Conservation (phyloP, 2,888 invertebrate species). For the Chouioia cunea region DNA sequence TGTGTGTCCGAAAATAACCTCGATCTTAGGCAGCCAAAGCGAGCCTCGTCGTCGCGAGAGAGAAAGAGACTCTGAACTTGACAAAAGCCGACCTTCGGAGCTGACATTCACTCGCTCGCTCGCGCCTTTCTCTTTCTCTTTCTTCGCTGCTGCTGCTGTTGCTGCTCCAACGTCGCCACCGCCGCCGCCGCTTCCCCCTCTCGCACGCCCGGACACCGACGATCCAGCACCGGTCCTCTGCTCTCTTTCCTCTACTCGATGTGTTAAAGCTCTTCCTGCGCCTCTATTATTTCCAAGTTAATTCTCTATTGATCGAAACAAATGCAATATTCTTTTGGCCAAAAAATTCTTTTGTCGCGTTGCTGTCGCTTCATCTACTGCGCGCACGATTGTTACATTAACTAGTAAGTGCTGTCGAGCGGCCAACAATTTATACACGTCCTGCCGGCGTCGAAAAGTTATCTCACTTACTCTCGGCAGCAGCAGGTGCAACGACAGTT, state of each 20-base stretch:
- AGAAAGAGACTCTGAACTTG: conserved; percentile 59
- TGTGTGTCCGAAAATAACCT: background rate
- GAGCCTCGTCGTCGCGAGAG: background rate
- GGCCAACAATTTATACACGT: background rate
- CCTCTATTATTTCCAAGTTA: conserved; percentile 25
- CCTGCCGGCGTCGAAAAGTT: background rate
- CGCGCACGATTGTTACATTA: too few relatives aligned
- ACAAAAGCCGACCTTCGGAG: conserved; percentile 68
- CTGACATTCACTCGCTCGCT: conserved; percentile 65
- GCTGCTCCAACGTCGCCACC: too few relatives aligned
- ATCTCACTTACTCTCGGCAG: background rate
- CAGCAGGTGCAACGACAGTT: conserved; percentile 27
- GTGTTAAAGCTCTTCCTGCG: conserved; percentile 15
- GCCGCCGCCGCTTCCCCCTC: conserved; percentile 1
- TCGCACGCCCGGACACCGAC: conserved; percentile 26
- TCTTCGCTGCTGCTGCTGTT: conserved; percentile 46
- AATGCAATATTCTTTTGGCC: too few relatives aligned
- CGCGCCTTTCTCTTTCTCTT: conserved; percentile 49
- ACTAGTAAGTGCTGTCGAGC: too few relatives aligned
- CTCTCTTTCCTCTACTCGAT: conserved; percentile 39
- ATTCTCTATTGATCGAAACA: conserved; percentile 27
- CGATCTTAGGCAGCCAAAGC: conserved; percentile 9
- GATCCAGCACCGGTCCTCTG: conserved; percentile 41
- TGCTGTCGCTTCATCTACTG: too few relatives aligned
- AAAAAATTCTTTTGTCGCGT: too few relatives aligned